Conservation (phyloP, 2,888 invertebrate species). For the Entomobrya multifasciata region DNA sequence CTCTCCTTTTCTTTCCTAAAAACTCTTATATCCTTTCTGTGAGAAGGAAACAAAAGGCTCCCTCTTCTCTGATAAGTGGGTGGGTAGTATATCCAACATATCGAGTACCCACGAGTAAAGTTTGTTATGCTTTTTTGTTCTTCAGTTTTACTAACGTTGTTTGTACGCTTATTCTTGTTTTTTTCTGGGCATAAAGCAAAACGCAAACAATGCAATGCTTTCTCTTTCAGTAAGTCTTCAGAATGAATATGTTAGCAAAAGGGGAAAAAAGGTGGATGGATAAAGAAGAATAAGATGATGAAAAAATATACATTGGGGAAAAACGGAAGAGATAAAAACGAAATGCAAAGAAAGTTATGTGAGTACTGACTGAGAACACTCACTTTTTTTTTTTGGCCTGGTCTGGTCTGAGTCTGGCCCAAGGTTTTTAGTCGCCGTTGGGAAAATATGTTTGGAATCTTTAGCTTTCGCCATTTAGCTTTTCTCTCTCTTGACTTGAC, state of each 20-base stretch:
- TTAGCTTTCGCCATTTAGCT: slow-evolving; percentile 21
- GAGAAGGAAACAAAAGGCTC: too few relatives aligned
- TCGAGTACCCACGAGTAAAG: too few relatives aligned
- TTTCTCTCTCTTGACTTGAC: not conserved
- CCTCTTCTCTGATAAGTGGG: too few relatives aligned
- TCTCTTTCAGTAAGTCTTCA: not conserved
- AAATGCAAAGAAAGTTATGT: slow-evolving; percentile 6
- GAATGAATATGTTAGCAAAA: not conserved
- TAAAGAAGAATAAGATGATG: not conserved
- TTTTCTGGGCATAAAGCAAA: not conserved
- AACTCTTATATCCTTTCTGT: too few relatives aligned
- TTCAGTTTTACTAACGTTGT: not conserved
- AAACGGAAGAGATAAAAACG: not conserved
- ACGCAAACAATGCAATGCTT: slow-evolving; percentile 2
- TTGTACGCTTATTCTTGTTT: slow-evolving; percentile 75
- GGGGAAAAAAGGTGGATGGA: not conserved
- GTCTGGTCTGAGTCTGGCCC: too few relatives aligned
- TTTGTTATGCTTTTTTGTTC: not conserved
- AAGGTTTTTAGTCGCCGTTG: not conserved
- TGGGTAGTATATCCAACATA: too few relatives aligned
- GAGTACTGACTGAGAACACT: not conserved
- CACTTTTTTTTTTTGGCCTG: too few relatives aligned
- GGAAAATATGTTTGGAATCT: slow-evolving; percentile 54
- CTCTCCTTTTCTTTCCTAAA: too few relatives aligned
- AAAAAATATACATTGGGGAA: not conserved